A percentile compares a stretch with the other conserved stretches of the same genome.
phyloP scores from a whole-genome alignment of 1,140 invertebrate genomes.

The Battus philenor region DNA sequence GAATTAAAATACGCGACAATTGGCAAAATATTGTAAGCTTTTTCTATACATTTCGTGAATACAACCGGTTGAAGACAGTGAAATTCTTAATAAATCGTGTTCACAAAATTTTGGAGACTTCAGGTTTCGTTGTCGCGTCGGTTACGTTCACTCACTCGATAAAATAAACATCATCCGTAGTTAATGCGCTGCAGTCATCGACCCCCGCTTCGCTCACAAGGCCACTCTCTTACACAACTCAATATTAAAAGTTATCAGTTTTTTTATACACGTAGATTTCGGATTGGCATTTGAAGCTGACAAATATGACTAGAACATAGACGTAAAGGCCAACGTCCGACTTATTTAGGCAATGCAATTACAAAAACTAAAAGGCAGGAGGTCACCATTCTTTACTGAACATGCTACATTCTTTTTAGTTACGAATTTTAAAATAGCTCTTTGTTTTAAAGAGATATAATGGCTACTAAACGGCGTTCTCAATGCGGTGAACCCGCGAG shows the following conservation, averaged over 20 bases:
- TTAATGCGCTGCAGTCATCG: constrained; percentile 51
- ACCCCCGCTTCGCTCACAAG: constrained; percentile 50
- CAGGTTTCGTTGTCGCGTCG: constrained; percentile 40
- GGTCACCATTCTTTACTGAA: constrained; percentile 42
- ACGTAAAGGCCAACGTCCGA: too few species aligned
- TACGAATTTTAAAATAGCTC: constrained; percentile 50
- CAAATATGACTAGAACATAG: too few species aligned
- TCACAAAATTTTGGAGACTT: constrained; percentile 23
- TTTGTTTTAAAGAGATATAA: constrained; percentile 63
- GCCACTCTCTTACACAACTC: constrained; percentile 63
- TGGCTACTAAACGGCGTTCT: constrained; percentile 57
- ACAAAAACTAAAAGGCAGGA: constrained; percentile 13
- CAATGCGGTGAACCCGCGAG: constrained; percentile 64
- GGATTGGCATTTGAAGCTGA: too few species aligned
- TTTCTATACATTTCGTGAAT: too few species aligned
- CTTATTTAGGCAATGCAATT: too few species aligned
- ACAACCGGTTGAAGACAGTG: constrained; percentile 7
- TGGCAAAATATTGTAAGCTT: too few species aligned
- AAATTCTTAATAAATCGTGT: constrained; percentile 23
- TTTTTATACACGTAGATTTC: constrained; percentile 21
- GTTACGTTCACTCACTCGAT: constrained; percentile 49
- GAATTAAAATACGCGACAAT: too few species aligned
- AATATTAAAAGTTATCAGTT: constrained; percentile 41
- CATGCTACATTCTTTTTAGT: constrained; percentile 33
- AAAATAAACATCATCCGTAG: constrained; percentile 58